phyloP scores from a whole-genome alignment of 2,113 vertebrate genomes.

The Cathartes aura region DNA sequence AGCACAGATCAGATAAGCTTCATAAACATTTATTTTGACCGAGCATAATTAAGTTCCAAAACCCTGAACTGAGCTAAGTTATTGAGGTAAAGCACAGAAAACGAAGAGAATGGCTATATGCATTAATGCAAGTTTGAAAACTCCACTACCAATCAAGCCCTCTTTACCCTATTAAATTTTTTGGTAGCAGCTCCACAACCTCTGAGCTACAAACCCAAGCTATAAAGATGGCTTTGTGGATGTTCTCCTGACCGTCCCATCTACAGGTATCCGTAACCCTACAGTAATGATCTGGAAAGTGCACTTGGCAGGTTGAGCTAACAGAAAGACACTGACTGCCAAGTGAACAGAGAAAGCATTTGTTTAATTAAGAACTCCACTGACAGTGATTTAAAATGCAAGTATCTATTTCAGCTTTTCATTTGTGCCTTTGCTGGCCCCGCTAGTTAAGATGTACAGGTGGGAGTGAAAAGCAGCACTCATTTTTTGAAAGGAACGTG shows the following conservation, averaged over 20 bases:
- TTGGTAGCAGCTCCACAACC: neutral
- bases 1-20: neutral
- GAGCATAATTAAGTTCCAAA: neutral
- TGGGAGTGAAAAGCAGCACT: neutral
- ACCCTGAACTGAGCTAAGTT: neutral
- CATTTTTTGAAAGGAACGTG: accelerated
- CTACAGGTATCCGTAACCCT: neutral
- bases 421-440: neutral
- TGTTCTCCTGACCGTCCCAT: neutral
- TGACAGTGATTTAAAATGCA: neutral
- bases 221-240: neutral
- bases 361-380: neutral
- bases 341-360: neutral
- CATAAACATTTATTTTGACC: neutral
- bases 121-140: neutral
- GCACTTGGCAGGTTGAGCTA: neutral
- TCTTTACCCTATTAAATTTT: neutral
- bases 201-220: neutral
- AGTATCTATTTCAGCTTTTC: neutral
- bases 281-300: neutral
- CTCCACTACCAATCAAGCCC: neutral
- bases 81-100: neutral
- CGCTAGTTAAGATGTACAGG: neutral
- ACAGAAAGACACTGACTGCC: neutral
- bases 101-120: neutral